Percentiles rank a stretch among this genome's conserved stretches.
Conservation (phyloP, 2,888 invertebrate species). For the Phalera bucephala region DNA sequence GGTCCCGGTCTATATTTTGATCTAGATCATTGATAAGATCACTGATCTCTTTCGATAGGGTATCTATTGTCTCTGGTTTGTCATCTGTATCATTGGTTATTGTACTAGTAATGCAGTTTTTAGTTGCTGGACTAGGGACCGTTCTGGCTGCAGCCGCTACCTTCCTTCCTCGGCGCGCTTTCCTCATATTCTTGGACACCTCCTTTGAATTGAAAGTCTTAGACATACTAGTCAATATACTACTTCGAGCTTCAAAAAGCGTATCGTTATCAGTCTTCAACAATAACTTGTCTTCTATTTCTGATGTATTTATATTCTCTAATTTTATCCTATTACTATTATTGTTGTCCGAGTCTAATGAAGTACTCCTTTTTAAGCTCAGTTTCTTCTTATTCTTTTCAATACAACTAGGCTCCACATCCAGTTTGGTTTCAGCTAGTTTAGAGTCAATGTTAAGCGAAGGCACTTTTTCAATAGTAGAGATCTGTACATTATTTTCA, state of each 20-base stretch:
- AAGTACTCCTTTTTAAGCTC: slow-evolving; percentile 81
- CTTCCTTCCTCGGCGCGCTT: slow-evolving; percentile 73
- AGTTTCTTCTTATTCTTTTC: slow-evolving; percentile 67
- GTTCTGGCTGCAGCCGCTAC: slow-evolving; percentile 53
- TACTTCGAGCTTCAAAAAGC: slow-evolving; percentile 76
- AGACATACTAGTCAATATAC: slow-evolving; percentile 80
- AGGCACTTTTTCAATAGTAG: slow-evolving; percentile 81
- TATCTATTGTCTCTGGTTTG: slow-evolving; percentile 69
- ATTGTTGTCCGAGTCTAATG: slow-evolving; percentile 81
- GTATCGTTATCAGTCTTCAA: slow-evolving; percentile 84
- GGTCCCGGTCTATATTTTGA: slow-evolving; percentile 67
- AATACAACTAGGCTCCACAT: slow-evolving; percentile 60
- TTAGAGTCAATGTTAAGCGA: slow-evolving; percentile 72
- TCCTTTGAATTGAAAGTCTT: slow-evolving; percentile 79
- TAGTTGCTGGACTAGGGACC: slow-evolving; percentile 17
- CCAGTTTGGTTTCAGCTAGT: slow-evolving; percentile 62
- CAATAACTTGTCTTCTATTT: slow-evolving; percentile 83
- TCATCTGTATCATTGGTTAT: slow-evolving; percentile 53
- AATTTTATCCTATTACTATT: slow-evolving; percentile 79
- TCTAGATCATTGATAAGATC: slow-evolving; percentile 73
- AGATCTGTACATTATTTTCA: slow-evolving; percentile 82
- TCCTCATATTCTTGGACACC: slow-evolving; percentile 73
- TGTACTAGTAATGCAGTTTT: slow-evolving; percentile 33
- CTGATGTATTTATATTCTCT: slow-evolving; percentile 74
- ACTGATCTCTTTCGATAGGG: slow-evolving; percentile 72